These are phyloP conservation scores for Dioctria linearis DNA, from an alignment of 2,888 invertebrate genomes.

Conservation along the genomic window DNA sequence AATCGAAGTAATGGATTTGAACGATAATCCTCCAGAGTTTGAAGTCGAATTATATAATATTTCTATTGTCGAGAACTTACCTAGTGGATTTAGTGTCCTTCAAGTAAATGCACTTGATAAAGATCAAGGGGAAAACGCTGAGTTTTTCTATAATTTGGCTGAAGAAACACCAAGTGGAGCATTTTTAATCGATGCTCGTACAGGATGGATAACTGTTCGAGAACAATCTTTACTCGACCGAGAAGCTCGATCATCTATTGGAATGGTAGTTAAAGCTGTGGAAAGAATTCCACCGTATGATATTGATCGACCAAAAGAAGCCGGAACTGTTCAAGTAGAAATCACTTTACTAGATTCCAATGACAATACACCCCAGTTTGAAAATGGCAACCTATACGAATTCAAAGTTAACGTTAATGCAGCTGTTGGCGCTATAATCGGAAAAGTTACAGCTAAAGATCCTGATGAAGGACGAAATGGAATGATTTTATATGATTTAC, in stretches of 20 bases:
- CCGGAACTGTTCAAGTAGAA: slow-evolving; percentile 81
- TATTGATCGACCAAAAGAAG: slow-evolving; percentile 64
- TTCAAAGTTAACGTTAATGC: slow-evolving; percentile 81
- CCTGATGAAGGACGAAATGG: slow-evolving; percentile 82
- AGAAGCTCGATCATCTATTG: slow-evolving; percentile 81
- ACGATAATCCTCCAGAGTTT: slow-evolving; percentile 89
- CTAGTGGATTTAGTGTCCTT: slow-evolving; percentile 78
- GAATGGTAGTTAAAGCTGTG: slow-evolving; percentile 84
- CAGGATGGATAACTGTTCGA: slow-evolving; percentile 89
- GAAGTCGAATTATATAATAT: slow-evolving; percentile 93
- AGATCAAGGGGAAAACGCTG: slow-evolving; percentile 89
- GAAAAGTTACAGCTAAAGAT: slow-evolving; percentile 86
- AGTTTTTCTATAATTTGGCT: slow-evolving; percentile 82
- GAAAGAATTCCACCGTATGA: slow-evolving; percentile 80
- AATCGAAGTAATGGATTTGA: slow-evolving; percentile 82
- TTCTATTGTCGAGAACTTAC: slow-evolving; percentile 92
- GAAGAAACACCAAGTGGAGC: slow-evolving; percentile 81
- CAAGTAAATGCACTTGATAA: slow-evolving; percentile 82
- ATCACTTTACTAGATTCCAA: slow-evolving; percentile 90
- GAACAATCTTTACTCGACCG: slow-evolving; percentile 83
- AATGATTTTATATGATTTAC: slow-evolving; percentile 81
- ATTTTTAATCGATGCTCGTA: slow-evolving; percentile 83
- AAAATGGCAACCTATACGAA: slow-evolving; percentile 87
- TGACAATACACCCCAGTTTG: slow-evolving; percentile 91
- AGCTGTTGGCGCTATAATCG: slow-evolving; percentile 80